Percentiles rank a stretch among this genome's conserved stretches.
These are phyloP conservation scores for Sthenelais limicola DNA, from an alignment of 2,888 invertebrate genomes.

Conservation along the genomic window DNA sequence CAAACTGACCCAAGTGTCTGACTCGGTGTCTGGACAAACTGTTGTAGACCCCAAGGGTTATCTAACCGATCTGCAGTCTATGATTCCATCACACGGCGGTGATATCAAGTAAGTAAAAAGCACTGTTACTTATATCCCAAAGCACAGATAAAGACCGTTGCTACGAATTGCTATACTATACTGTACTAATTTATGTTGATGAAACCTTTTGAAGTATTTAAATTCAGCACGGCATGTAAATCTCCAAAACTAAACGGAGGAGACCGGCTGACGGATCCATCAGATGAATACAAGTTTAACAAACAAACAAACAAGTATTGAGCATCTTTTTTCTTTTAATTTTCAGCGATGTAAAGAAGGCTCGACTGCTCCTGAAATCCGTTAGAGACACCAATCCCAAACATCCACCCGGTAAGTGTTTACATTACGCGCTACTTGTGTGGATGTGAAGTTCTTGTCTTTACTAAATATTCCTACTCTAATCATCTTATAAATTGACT, in stretches of 20 bases:
- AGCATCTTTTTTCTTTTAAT: background rate
- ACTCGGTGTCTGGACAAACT: conserved; percentile 98
- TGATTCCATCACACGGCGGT: conserved; percentile 98
- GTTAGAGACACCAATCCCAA: conserved; percentile 97
- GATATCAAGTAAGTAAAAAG: conserved; percentile 85
- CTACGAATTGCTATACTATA: too few relatives aligned
- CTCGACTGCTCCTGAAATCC: conserved; percentile 92
- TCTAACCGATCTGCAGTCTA: conserved; percentile 98
- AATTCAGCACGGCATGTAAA: background rate
- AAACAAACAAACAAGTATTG: background rate
- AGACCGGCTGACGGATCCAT: background rate
- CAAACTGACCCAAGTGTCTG: conserved; percentile 96
- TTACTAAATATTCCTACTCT: too few relatives aligned
- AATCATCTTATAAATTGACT: too few relatives aligned
- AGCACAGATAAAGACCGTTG: too few relatives aligned
- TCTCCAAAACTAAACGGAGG: background rate
- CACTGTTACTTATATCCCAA: too few relatives aligned
- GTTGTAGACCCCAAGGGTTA: conserved; percentile 99
- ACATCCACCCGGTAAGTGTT: conserved; percentile 84
- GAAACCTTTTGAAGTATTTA: background rate
- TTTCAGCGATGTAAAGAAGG: conserved; percentile 92
- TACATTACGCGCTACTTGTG: too few relatives aligned
- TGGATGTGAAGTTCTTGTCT: too few relatives aligned
- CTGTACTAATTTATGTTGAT: too few relatives aligned
- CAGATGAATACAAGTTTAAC: background rate